Conservation (phyloP, 2,113 vertebrate genomes). For the Heptranchias perlo region DNA sequence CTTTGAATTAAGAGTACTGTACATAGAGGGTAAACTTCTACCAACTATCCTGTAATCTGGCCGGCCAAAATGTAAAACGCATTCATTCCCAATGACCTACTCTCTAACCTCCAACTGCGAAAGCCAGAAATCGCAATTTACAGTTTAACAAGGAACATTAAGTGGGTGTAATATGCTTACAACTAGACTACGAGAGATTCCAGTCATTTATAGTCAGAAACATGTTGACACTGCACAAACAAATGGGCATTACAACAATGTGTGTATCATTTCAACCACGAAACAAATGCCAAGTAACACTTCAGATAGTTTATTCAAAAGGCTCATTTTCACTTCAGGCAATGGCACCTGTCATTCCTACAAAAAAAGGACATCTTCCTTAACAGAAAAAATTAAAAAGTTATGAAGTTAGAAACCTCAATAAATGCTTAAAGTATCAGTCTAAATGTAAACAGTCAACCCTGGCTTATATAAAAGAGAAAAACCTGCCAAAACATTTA, state of each 20-base stretch:
- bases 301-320: background rate
- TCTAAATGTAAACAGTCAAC: background rate
- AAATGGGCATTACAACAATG: background rate
- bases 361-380: background rate
- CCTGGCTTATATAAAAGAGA: background rate
- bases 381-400: background rate
- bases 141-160: background rate
- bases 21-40: background rate
- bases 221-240: background rate
- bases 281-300: background rate
- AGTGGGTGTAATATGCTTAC: background rate
- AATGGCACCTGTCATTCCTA: background rate
- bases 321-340: background rate
- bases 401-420: background rate
- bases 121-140: background rate
- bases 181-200: background rate
- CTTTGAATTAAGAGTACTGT: background rate
- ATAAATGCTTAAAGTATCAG: background rate
- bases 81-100: background rate
- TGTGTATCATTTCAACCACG: background rate
- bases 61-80: background rate
- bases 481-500: background rate
- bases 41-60: background rate
- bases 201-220: background rate
- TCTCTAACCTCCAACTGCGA: background rate